Evolutionary conservation across 2,888 invertebrate genomes (phyloP), one percentile per base, ranked within the genome.

Genomic region (Bembecia ichneumoniformis): DNA sequence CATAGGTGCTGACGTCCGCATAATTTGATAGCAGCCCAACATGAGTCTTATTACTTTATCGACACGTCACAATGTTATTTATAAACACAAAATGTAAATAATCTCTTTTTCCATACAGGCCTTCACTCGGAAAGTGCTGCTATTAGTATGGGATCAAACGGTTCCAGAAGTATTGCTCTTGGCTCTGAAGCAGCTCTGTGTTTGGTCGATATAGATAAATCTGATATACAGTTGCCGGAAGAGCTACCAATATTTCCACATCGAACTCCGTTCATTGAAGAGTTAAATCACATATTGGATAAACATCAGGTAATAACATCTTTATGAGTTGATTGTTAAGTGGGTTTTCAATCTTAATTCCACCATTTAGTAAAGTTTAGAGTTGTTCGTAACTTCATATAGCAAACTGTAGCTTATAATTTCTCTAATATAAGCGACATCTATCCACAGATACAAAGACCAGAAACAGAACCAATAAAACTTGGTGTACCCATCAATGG

Each of bases 181-280:
- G 92, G 91, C 7, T 91, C 92, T 1, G 92, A 97, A 88, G 96
- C 96, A 9, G 95, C 95, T 54, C 88, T 98, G 48, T 99, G 99
- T 83, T 93, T 97, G 70, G 96, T 99, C 48, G 98, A 99, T 82
- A 94, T 99, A 58, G 99, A 99, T 80, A 94, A 94, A 63, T 95
- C 95, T 58, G 92, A 91, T 63, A 94, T 98, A 61, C 97, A 98
- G 77, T 88, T 97, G 61, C 98, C 98, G 0, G 99, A 99, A 81
- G 99, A 99, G 77, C 86, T 98, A 63, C 97, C 98, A 0, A 90
- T 91, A 54, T 96, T 99, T 78, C 99, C 99, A 0, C 95, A 98
- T 74, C 91, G 94, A 69, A 90, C 92, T 56, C 94, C 96, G 51
- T 94, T 98, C 62, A 91, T 94, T 59, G 92, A 94, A 43, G 98